Conservation (phyloP, 1,140 invertebrate species). For the Danaus melanippus region DNA sequence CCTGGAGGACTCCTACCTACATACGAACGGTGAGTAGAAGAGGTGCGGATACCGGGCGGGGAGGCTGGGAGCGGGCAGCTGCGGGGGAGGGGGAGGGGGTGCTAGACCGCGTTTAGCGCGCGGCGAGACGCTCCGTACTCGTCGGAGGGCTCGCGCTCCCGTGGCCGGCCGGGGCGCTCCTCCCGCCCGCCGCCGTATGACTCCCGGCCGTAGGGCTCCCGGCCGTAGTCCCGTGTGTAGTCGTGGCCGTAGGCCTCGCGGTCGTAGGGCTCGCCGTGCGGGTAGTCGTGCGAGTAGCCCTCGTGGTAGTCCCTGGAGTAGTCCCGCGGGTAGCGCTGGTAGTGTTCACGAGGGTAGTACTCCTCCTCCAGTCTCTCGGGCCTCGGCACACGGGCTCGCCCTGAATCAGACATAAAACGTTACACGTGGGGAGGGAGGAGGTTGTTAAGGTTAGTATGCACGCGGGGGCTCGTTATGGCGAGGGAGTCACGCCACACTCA, state of each 20-base stretch:
- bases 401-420: constrained; percentile 24
- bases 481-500: constrained; percentile 17
- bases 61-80: constrained; percentile 7
- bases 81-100: constrained; percentile 13
- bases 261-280: constrained; percentile 36
- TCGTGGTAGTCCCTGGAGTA: constrained; percentile 54
- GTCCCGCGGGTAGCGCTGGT: constrained; percentile 53
- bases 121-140: constrained; percentile 63
- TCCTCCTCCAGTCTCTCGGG: constrained; percentile 63
- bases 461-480: constrained; percentile 47
- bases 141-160: constrained; percentile 52
- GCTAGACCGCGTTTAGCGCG: constrained; percentile 64
- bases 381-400: constrained; percentile 51
- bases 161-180: constrained; percentile 31
- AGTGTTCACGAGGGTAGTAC: constrained; percentile 60
- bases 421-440: constrained; percentile 21
- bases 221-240: constrained; percentile 42
- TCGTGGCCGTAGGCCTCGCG: constrained; percentile 53
- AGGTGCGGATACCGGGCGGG: constrained; percentile 16
- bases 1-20: not conserved
- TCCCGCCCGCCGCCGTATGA: constrained; percentile 28
- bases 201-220: constrained; percentile 42
- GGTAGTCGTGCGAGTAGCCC: constrained; percentile 39
- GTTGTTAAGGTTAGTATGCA: constrained; percentile 14
- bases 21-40: not conserved